Evolutionary conservation across 2,797 vertebrate genomes (phyloP), one percentile per base, ranked within the genome.

Genomic region (Champsocephalus gunnari): DNA sequence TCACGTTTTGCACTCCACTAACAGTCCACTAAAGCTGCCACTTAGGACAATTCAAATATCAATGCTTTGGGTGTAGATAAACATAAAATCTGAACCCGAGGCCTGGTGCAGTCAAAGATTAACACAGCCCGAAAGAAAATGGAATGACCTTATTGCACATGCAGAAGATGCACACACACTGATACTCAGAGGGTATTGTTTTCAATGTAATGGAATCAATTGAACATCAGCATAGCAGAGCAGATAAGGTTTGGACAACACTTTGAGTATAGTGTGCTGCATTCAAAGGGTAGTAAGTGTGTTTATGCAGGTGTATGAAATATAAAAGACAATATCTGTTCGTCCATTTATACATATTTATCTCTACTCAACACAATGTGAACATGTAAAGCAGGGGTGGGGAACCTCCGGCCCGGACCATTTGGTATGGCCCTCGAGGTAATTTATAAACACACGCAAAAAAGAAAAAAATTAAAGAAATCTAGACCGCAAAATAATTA

Each of bases 11-110:
- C 53, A 63, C 58, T 87, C 43, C 60, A 51, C 79, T 87, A 89
- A 90, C 73, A 82, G 78, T 68, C 71, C 69, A 61, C 73, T 70
- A 73, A 84, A 90, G 75, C 70, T 16, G 45, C 53, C 71, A 90
- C 77, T 90, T 79, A 85, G 55, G 55, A 81, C 82, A 78, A 87
- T 82, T 82, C 75, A 81, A 72, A 81, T 34, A 83, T 76, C 86
- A 84, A 82, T 34, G 56, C 53, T 49, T 44, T 32, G 12, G 34
- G 80, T 75, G 55, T 50, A 81, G 66, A 82, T 28, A 57, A 78
- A 75, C 55, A 79, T 66, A 78, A 67, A 82, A 75, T 72, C 68
- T 50, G 56, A 85, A 59, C 68, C 44, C 4, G 5, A 64, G 68
- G 69, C 28, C 21, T 54, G 3, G 41, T 10, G 34, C 75, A 77